These are phyloP conservation scores for Ypsolopha sequella DNA, from an alignment of 2,888 invertebrate species.

Conservation along the genomic window DNA sequence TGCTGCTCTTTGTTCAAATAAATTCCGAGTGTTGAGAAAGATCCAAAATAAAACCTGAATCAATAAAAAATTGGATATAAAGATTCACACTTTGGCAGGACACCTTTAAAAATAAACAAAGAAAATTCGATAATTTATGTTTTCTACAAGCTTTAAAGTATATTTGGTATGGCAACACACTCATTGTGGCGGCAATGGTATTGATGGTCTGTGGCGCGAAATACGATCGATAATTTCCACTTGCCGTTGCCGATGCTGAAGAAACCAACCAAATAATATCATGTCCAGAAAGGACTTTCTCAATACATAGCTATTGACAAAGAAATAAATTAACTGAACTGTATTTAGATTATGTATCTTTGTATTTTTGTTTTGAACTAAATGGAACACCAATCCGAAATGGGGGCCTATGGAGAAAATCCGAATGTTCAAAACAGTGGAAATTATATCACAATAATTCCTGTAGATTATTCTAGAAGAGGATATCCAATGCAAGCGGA, in stretches of 20 bases:
- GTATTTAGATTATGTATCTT: background rate
- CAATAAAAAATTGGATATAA: too few species aligned
- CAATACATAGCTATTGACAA: too few species aligned
- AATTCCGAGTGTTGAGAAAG: too few species aligned
- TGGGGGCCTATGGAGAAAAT: slow-evolving; percentile 62
- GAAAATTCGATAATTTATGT: too few species aligned
- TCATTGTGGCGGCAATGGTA: background rate
- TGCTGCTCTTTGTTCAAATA: too few species aligned
- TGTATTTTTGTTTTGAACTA: slow-evolving; percentile 10
- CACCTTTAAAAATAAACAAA: background rate
- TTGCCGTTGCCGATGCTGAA: too few species aligned
- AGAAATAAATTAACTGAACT: background rate
- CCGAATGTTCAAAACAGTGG: slow-evolving; percentile 61
- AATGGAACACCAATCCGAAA: slow-evolving; percentile 61
- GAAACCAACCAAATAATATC: too few species aligned
- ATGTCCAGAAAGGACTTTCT: too few species aligned
- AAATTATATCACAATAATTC: slow-evolving; percentile 72
- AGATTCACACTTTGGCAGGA: background rate
- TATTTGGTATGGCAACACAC: slow-evolving; percentile 10
- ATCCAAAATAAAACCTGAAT: too few species aligned
- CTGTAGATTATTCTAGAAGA: slow-evolving; percentile 69
- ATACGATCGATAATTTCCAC: slow-evolving; percentile 41
- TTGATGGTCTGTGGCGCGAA: too few species aligned
- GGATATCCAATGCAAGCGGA: slow-evolving; percentile 69
- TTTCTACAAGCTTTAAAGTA: too few species aligned